Evolutionary conservation across 2,113 vertebrate genomes (phyloP), one percentile per base, ranked within the genome.

Genomic region (Vicugna pacos): DNA sequence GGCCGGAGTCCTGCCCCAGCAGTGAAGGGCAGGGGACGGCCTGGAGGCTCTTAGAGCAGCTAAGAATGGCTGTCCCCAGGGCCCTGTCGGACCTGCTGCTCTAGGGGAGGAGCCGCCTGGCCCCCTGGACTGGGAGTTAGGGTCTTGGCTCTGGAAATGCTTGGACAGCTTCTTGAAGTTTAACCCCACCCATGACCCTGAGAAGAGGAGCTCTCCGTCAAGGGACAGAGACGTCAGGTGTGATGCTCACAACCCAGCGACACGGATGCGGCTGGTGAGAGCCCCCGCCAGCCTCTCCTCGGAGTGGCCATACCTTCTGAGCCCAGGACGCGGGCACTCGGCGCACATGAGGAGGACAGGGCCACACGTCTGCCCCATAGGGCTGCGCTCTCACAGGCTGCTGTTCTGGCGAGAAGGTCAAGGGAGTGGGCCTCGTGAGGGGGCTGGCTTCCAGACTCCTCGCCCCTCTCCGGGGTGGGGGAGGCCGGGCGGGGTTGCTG

Each of bases 121-220:
- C 22, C 32, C 20, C 52, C 26, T 56, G 79, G 46, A 26, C 52
- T 46, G 13, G 52, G 58, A 35, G 10, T 38, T 73, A 60, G 77
- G 62, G 77, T 91, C 85, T 83, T 50, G 84, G 96, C 97, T 97
- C 97, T 98, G 97, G 97, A 96, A 97, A 92, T 93, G 90, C 97
- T 98, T 97, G 95, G 92, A 93, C 89, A 93, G 14, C 97, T 90
- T 96, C 83, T 52, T 96, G 92, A 64, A 96, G 97, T 97, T 88
- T 89, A 96, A 96, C 91, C 58, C 96, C 76, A 65, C 95, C 83
- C 58, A 10, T 76, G 95, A 97, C 52, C 96, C 86, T 82, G 88
- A 97, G 97, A 97, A 98, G 93, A 72, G 92, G 97, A 97, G 97
- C 97, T 84, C 98, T 97, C 97, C 97, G 94, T 97, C 92, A 22